Conservation (phyloP, 2,113 vertebrate species). For the Columba livia region DNA sequence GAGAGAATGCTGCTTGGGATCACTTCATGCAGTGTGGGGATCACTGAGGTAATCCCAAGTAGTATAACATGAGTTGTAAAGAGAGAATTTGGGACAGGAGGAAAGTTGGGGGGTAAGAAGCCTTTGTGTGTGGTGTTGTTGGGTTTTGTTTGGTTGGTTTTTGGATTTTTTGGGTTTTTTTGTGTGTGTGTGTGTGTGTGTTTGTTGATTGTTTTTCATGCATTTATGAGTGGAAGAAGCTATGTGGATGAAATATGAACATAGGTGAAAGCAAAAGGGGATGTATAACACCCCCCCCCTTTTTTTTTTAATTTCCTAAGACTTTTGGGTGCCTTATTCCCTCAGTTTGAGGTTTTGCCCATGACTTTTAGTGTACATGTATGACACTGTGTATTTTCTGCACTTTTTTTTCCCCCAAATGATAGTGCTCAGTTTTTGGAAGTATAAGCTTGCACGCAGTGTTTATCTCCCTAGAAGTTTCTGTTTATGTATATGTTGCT, state of each 20-base stretch:
- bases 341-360: not conserved
- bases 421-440: not conserved
- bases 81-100: not conserved
- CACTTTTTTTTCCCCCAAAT: not conserved
- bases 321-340: not conserved
- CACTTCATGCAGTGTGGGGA: not conserved
- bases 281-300: accelerated
- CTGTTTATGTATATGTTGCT: not conserved
- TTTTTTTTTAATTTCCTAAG: not conserved
- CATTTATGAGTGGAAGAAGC: not conserved
- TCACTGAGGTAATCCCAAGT: not conserved
- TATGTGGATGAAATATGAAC: not conserved
- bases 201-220: not conserved
- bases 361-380: not conserved
- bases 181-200: too few species aligned
- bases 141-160: not conserved
- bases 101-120: accelerated
- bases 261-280: not conserved
- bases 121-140: not conserved
- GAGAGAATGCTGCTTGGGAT: not conserved
- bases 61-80: not conserved
- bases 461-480: not conserved
- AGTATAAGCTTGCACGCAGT: not conserved
- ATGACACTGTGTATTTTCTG: not conserved
- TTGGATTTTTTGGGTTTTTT: not conserved